Evolutionary conservation across 2,888 invertebrate genomes (phyloP).

Genomic region (Trachelus troglodyta): DNA sequence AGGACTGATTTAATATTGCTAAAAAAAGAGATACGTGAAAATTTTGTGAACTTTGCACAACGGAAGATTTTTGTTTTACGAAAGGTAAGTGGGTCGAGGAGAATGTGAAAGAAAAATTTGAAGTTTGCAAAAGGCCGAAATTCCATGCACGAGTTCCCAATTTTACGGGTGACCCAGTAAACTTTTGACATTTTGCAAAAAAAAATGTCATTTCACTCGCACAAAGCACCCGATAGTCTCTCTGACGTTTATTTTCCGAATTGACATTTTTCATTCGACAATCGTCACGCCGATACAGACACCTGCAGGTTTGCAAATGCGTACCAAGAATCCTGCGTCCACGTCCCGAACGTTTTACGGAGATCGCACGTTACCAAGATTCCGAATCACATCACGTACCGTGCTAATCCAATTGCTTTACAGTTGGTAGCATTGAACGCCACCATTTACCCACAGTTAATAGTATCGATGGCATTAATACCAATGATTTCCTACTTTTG

Average conservation of each 20-base stretch:
- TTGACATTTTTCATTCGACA: background rate
- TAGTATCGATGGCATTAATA: background rate
- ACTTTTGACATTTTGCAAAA: background rate
- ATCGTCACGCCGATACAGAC: background rate
- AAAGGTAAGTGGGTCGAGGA: background rate
- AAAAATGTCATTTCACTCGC: background rate
- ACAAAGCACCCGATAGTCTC: no score
- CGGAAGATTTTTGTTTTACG: background rate
- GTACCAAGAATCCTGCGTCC: background rate
- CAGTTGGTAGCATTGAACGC: background rate
- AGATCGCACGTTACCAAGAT: conserved; percentile 5
- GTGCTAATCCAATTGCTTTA: background rate
- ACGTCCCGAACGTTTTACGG: background rate
- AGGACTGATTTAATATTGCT: no score
- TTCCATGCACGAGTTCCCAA: background rate
- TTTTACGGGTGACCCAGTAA: background rate
- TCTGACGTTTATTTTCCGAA: no score
- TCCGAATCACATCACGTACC: conserved; percentile 19
- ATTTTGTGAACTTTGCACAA: background rate
- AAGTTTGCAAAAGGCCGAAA: background rate
- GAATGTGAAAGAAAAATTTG: background rate
- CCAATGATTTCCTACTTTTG: conserved; percentile 3
- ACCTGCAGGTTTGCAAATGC: background rate
- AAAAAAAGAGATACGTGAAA: background rate
- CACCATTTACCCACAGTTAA: background rate